Conservation (phyloP, 2,888 invertebrate species). For the Pristionchus maxplancki region DNA sequence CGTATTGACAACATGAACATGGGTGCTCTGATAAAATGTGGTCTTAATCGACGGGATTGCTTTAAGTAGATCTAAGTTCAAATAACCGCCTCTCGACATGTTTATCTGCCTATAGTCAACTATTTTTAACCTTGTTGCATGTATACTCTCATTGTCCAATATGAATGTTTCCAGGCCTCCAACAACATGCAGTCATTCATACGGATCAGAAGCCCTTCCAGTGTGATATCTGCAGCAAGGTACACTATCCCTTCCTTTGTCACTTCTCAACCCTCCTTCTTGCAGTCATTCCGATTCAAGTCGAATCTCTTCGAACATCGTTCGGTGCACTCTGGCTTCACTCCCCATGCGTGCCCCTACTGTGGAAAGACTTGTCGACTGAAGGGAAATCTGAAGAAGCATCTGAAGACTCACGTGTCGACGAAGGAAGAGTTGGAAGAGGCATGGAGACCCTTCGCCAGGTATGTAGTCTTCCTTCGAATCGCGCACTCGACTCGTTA, state of each 20-base stretch:
- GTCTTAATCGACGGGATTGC: too few species aligned
- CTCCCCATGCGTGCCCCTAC: constrained; percentile 76
- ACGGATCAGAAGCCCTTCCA: constrained; percentile 77
- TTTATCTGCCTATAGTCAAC: too few species aligned
- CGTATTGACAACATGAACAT: too few species aligned
- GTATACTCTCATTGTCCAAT: not conserved
- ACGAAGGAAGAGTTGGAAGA: constrained; percentile 77
- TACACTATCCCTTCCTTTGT: constrained; percentile 22
- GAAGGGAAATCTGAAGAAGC: constrained; percentile 77
- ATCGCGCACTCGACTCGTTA: too few species aligned
- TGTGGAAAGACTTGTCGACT: constrained; percentile 77
- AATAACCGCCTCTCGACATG: too few species aligned
- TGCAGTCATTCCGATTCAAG: constrained; percentile 72
- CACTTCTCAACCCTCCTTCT: not conserved
- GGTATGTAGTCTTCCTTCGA: constrained; percentile 56
- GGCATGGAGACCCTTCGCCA: constrained; percentile 77
- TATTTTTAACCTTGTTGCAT: too few species aligned
- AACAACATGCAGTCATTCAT: constrained; percentile 78
- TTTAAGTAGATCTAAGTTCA: too few species aligned
- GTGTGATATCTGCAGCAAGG: constrained; percentile 77
- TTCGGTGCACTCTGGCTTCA: constrained; percentile 75
- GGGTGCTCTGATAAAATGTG: too few species aligned
- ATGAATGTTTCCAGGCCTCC: constrained; percentile 66
- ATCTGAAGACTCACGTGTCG: constrained; percentile 77
- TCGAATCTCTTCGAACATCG: constrained; percentile 78